phyloP scores from a whole-genome alignment of 2,113 vertebrate species.

The Furnarius figulus region DNA sequence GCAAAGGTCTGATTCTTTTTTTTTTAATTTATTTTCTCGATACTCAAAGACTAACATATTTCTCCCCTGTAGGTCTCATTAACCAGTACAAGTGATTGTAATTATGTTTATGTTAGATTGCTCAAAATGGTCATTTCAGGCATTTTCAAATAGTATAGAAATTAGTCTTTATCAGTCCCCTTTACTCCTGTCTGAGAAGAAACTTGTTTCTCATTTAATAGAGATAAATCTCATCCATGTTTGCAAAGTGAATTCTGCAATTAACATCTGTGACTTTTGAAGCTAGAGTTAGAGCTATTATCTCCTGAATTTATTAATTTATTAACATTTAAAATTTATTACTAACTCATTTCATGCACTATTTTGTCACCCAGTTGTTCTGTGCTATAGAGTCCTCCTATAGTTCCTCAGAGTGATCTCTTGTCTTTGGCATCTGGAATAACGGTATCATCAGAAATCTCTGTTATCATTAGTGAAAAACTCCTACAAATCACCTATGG shows the following conservation, averaged over 20 bases:
- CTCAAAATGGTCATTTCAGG: not conserved
- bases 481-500: not conserved
- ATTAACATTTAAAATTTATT: not conserved
- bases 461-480: not conserved
- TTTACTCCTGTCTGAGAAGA: not conserved
- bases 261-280: not conserved
- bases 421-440: not conserved
- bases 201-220: not conserved
- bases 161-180: not conserved
- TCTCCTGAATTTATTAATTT: not conserved
- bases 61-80: not conserved
- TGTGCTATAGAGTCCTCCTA: not conserved
- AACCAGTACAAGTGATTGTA: not conserved
- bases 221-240: not conserved
- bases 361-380: not conserved
- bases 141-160: not conserved
- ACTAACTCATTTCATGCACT: not conserved
- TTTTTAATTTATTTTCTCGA: not conserved
- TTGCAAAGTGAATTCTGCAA: not conserved
- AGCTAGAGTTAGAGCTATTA: not conserved
- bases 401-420: not conserved
- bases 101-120: not conserved
- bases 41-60: not conserved
- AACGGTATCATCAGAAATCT: not conserved
- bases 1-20: not conserved